Evolutionary conservation across 2,888 invertebrate species (phyloP).

Genomic region (Lycia hirtaria): DNA sequence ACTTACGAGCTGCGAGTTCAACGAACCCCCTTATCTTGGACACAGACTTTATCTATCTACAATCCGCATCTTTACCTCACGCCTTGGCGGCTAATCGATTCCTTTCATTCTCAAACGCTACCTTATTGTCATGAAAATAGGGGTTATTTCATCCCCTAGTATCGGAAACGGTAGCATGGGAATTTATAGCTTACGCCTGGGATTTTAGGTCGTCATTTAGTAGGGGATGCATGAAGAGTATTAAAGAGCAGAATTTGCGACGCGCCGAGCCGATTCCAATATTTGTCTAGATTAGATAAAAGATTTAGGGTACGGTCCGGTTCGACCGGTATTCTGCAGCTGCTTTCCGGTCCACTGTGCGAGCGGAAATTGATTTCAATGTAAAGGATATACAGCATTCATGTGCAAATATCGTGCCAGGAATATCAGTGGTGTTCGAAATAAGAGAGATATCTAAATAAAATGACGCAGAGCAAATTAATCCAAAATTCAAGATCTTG

Average conservation of each 20-base stretch:
- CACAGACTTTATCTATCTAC: slow-evolving; percentile 71
- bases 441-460: not conserved
- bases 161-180: slow-evolving; percentile 36
- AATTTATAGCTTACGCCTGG: slow-evolving; percentile 45
- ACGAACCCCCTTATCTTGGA: slow-evolving; percentile 74
- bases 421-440: not conserved
- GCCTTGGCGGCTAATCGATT: slow-evolving; percentile 63
- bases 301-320: slow-evolving; percentile 55
- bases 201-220: slow-evolving; percentile 44
- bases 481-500: slow-evolving; percentile 26
- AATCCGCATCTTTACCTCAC: slow-evolving; percentile 64
- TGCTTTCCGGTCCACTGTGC: slow-evolving; percentile 51
- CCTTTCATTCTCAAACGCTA: slow-evolving; percentile 52
- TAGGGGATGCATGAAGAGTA: slow-evolving; percentile 35
- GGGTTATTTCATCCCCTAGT: slow-evolving; percentile 46
- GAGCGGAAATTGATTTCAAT: slow-evolving; percentile 38
- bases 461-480: not conserved
- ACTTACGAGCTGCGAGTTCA: slow-evolving; percentile 61
- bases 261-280: slow-evolving; percentile 63
- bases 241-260: slow-evolving; percentile 57
- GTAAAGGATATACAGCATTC: slow-evolving; percentile 19
- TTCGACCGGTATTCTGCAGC: slow-evolving; percentile 49
- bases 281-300: slow-evolving; percentile 74
- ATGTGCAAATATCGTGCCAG: slow-evolving; percentile 11
- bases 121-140: slow-evolving; percentile 59